These are phyloP conservation scores for Pentalonia nigronervosa DNA, from an alignment of 1,140 invertebrate species.

Conservation along the genomic window DNA sequence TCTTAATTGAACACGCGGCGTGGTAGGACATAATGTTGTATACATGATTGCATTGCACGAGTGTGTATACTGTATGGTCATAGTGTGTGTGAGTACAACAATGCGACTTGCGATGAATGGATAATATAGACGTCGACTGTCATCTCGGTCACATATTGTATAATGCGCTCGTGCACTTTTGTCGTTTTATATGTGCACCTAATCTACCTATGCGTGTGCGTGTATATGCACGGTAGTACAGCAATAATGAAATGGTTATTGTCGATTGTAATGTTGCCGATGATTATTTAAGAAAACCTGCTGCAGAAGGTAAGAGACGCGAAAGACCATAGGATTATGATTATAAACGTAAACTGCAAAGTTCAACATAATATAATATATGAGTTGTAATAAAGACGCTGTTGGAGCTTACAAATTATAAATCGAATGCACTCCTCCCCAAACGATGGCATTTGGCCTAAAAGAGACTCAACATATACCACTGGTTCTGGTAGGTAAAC, in stretches of 20 bases:
- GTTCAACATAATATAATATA: not conserved
- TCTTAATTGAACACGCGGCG: conserved; percentile 16
- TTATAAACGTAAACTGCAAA: not conserved
- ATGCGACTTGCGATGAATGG: conserved; percentile 38
- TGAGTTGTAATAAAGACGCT: not conserved
- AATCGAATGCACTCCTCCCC: not conserved
- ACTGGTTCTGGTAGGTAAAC: not conserved
- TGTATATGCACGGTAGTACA: not conserved
- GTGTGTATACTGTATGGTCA: not conserved
- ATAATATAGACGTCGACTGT: conserved; percentile 36
- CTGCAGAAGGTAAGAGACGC: not conserved
- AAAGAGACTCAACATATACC: not conserved
- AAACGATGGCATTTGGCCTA: not conserved
- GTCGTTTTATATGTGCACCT: not conserved
- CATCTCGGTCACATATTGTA: not conserved
- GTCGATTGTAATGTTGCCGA: not conserved
- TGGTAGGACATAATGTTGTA: not conserved
- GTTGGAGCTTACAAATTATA: not conserved
- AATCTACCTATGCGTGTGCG: not conserved
- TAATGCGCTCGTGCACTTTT: not conserved
- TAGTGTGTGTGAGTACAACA: not conserved
- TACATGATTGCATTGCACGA: not conserved
- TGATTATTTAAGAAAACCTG: not conserved
- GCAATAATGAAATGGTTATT: conserved; percentile 3
- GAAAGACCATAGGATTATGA: not conserved